These are phyloP conservation scores for Danaus plexippus DNA, from an alignment of 1,140 invertebrate genomes.

Conservation along the genomic window DNA sequence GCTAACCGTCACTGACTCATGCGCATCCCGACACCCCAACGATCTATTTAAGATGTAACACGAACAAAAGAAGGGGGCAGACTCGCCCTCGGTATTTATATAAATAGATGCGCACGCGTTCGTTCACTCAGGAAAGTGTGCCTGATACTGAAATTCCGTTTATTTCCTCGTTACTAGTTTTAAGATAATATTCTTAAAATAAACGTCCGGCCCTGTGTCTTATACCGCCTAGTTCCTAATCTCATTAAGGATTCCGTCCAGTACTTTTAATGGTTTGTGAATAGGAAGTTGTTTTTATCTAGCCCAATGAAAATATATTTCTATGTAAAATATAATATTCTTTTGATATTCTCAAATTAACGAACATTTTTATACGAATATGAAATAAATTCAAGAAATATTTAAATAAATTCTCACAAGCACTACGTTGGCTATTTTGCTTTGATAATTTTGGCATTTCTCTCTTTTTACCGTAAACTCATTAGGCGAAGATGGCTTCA, in stretches of 20 bases:
- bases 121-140: conserved; percentile 59
- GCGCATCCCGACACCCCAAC: conserved; percentile 55
- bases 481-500: conserved; percentile 16
- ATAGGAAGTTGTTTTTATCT: conserved; percentile 9
- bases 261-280: too few relatives aligned
- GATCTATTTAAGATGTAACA: conserved; percentile 66
- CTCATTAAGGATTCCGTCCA: conserved; percentile 41
- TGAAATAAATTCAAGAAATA: too few relatives aligned
- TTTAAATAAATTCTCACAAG: too few relatives aligned
- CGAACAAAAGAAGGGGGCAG: conserved; percentile 66
- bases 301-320: too few relatives aligned
- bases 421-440: conserved; percentile 1
- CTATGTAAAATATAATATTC: too few relatives aligned
- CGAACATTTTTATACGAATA: too few relatives aligned
- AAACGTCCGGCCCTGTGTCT: conserved; percentile 49
- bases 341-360: too few relatives aligned
- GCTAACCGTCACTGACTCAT: conserved; percentile 58
- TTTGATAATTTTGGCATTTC: conserved; percentile 17
- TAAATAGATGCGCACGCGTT: conserved; percentile 54
- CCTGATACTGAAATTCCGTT: conserved; percentile 36
- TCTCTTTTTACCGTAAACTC: conserved; percentile 18
- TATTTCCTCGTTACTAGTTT: conserved; percentile 44
- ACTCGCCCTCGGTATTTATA: conserved; percentile 48
- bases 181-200: conserved; percentile 36
- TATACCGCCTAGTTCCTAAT: conserved; percentile 56